Base-by-base conservation (phyloP, 2,888 invertebrate genomes). In the Blastobasis lacticolella region DNA sequence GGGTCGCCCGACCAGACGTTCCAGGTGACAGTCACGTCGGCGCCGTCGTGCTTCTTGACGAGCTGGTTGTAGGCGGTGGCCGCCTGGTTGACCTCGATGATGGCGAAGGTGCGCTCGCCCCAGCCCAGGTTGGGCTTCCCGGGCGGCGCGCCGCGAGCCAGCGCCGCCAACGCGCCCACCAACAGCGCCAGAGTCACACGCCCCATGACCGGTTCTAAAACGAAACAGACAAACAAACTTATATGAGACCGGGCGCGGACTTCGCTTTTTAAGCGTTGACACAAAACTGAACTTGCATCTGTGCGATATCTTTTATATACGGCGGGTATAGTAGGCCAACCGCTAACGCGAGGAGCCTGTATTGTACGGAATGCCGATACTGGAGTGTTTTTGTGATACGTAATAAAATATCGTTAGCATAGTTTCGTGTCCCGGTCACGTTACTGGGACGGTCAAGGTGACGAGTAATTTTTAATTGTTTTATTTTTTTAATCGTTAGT, bases 11-110 rank as follows among this genome's bases (percentile, higher is more conserved):
- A 76, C 88, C 88, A 88, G 36, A 82, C 81, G 63, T 87, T 86
- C 88, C 88, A 88, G 5, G 78, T 82, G n/a, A 88, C 81, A 0
- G 85, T 66, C 7, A 88, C 87, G 41, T 87, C 87, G 1, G 88
- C 88, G 0, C 78, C 76, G 36, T 88, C 88, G 10, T 64, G 73
- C 51, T 74, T 73, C 1, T 65, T 82, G 23, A 88, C 88, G 42
- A 88, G 75, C 62, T 88, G 87, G 66, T 88, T 86, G 64, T 88
- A 88, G 1, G 88, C 88, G 4, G 88, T 88, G 10, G 88, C 88
- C 7, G 87, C 88, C 61, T 87, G 88, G 62, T 85, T 88, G 55
- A 88, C 88, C 64, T 88, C 88, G 36, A 88, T 72, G 59, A 88
- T 81, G 5, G 86, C 81, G 68, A 88, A 88, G 56, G 78, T 78